phyloP scores from a whole-genome alignment of 2,113 vertebrate species.

The Arvicanthis niloticus region DNA sequence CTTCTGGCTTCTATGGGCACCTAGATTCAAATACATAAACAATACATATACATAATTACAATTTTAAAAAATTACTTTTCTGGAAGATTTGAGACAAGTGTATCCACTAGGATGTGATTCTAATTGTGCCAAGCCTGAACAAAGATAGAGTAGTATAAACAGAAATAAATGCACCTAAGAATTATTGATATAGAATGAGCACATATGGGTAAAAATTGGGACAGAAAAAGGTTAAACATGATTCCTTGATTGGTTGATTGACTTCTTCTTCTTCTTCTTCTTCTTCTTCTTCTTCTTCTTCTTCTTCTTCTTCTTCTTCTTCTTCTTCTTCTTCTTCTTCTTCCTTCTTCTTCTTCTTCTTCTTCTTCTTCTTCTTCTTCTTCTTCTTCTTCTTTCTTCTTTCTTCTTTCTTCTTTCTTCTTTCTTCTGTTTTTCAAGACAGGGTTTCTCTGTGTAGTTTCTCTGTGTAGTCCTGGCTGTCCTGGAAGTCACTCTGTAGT shows the following conservation, averaged over 20 bases:
- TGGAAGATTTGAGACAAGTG: not conserved
- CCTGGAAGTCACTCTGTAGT: not conserved
- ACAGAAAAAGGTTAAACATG: not conserved
- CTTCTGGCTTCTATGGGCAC: not conserved
- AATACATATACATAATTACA: not conserved
- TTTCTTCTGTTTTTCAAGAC: not conserved
- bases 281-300: too few species aligned
- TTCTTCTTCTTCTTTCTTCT: too few species aligned
- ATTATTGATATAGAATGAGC: not conserved
- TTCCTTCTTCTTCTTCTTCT: too few species aligned
- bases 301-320: too few species aligned
- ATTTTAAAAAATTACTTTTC: not conserved
- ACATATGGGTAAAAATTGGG: not conserved
- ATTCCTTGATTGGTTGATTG: not conserved
- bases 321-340: too few species aligned
- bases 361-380: too few species aligned
- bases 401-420: too few species aligned
- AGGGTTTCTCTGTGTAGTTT: not conserved
- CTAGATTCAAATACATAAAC: not conserved
- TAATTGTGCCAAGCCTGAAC: not conserved
- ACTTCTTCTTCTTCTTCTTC: too few species aligned
- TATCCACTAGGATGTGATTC: not conserved
- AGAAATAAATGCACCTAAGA: not conserved
- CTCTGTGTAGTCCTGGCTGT: not conserved
- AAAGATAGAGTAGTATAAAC: not conserved